phyloP scores from a whole-genome alignment of 2,113 vertebrate genomes.

The Tetraodon nigroviridis region DNA sequence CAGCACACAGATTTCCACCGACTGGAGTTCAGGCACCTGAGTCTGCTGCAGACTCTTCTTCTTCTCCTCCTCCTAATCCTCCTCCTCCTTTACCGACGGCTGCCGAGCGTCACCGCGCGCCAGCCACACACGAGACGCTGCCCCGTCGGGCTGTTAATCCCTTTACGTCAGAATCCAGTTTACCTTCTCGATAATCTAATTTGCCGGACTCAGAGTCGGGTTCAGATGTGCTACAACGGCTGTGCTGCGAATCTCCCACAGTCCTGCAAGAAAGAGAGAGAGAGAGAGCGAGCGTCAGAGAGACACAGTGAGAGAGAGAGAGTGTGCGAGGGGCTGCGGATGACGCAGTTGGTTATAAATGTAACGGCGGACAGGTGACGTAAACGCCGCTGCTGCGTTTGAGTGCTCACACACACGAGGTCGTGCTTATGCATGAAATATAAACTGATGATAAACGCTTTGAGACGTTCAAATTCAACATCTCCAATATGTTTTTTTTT shows the following conservation, averaged over 20 bases:
- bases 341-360: constrained; percentile 60
- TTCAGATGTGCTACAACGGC: constrained; percentile 8
- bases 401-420: too few relatives aligned
- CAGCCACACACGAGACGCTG: constrained; percentile 23
- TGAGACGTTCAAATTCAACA: too few relatives aligned
- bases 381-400: too few relatives aligned
- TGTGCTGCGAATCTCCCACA: neutral
- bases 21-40: too few relatives aligned
- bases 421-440: too few relatives aligned
- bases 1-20: too few relatives aligned
- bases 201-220: constrained; percentile 35
- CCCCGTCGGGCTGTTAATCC: constrained; percentile 42
- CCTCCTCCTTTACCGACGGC: constrained; percentile 3
- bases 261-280: neutral
- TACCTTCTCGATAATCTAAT: constrained; percentile 67
- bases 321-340: constrained; percentile 9
- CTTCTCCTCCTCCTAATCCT: too few relatives aligned
- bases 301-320: too few relatives aligned
- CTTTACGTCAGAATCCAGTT: constrained; percentile 74
- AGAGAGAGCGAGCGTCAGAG: neutral
- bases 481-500: too few relatives aligned
- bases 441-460: too few relatives aligned
- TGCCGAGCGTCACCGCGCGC: constrained; percentile 9
- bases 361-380: neutral
- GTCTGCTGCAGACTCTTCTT: constrained; percentile 18